A percentile compares a stretch with the other conserved stretches of the same genome.
phyloP scores from a whole-genome alignment of 2,113 vertebrate species.

The Myocastor coypus region DNA sequence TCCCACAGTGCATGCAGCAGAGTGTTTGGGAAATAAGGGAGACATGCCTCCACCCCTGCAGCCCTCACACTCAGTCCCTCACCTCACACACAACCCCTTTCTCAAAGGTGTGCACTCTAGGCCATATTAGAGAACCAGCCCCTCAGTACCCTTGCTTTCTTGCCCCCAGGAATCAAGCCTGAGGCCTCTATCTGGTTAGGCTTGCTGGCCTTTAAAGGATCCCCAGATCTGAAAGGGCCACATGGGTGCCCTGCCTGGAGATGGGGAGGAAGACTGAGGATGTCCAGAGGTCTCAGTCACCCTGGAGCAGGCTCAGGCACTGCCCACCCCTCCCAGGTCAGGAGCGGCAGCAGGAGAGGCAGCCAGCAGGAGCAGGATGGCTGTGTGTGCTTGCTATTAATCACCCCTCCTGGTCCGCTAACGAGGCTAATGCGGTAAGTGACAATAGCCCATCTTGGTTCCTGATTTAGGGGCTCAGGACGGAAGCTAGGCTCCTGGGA shows the following conservation, averaged over 20 bases:
- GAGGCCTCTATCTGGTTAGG: not conserved
- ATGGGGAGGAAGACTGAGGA: too few relatives aligned
- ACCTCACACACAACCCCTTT: not conserved
- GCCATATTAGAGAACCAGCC: not conserved
- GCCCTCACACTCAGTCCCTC: not conserved
- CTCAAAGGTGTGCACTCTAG: not conserved
- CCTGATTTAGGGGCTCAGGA: conserved; percentile 91
- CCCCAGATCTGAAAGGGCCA: not conserved
- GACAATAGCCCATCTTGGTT: conserved; percentile 91
- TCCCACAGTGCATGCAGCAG: not conserved
- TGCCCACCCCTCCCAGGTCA: conserved; percentile 70
- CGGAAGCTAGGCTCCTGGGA: conserved; percentile 91
- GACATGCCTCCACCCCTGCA: not conserved
- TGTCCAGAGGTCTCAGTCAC: not conserved
- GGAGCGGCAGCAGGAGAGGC: not conserved
- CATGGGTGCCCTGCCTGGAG: not conserved
- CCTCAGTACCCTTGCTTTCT: not conserved
- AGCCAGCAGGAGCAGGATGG: conserved; percentile 58
- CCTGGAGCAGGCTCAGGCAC: not conserved
- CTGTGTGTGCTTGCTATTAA: conserved; percentile 87
- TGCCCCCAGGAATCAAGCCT: not conserved
- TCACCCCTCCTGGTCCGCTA: conserved; percentile 86
- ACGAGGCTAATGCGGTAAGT: conserved; percentile 91
- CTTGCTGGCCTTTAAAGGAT: not conserved
- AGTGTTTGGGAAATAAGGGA: not conserved